These are phyloP conservation scores for Brachyalestes nurse DNA, from an alignment of 2,797 vertebrate genomes.

Conservation along the genomic window DNA sequence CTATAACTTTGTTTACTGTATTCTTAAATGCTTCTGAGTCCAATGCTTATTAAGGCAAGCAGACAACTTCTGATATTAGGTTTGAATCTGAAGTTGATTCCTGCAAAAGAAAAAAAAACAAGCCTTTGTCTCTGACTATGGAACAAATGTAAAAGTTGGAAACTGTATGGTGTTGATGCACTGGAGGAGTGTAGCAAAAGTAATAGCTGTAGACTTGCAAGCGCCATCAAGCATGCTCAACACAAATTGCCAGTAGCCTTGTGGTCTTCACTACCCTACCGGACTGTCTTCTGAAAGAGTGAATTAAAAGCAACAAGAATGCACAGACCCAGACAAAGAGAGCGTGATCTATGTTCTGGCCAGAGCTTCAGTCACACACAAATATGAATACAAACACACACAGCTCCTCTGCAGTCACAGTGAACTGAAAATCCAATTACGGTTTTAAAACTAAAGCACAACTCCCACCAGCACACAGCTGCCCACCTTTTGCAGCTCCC, in stretches of 20 bases:
- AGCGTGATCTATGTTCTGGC: background rate
- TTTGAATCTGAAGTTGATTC: too few relatives aligned
- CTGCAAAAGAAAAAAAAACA: too few relatives aligned
- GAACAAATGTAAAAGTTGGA: too few relatives aligned
- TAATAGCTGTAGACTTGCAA: background rate
- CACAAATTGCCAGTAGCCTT: background rate
- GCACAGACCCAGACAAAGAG: constrained; percentile 16
- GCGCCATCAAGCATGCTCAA: background rate
- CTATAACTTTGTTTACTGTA: too few relatives aligned
- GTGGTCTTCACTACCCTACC: background rate
- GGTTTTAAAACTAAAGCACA: constrained; percentile 24
- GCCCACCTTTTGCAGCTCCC: constrained; percentile 35
- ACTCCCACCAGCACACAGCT: constrained; percentile 25
- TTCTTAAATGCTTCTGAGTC: too few relatives aligned
- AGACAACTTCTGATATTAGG: too few relatives aligned
- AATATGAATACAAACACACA: constrained; percentile 21
- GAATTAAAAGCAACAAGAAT: constrained; percentile 32
- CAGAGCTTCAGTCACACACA: constrained; percentile 22
- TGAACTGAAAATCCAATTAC: constrained; percentile 54
- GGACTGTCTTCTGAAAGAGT: background rate
- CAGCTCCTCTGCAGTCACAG: constrained; percentile 27
- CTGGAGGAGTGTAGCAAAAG: too few relatives aligned
- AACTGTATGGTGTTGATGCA: too few relatives aligned
- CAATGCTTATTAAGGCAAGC: too few relatives aligned
- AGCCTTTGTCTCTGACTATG: too few relatives aligned